Conservation (phyloP, 2,797 vertebrate species). For the Pseudomugil gertrudae region DNA sequence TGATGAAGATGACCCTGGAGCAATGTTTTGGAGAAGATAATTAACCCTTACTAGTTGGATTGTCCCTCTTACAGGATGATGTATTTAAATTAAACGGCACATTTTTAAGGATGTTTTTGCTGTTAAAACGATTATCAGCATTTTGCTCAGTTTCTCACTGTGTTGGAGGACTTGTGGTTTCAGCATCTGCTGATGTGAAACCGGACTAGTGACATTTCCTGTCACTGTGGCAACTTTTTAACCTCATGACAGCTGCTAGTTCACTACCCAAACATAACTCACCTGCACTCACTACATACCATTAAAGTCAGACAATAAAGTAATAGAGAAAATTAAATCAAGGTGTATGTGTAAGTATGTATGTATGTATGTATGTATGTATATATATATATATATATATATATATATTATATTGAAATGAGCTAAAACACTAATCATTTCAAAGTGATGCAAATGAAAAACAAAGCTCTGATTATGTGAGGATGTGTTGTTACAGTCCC, state of each 20-base stretch:
- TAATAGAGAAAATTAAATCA: background rate
- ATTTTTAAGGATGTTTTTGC: too few species aligned
- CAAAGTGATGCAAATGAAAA: background rate
- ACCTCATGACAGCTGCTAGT: constrained; percentile 13
- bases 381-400: too few species aligned
- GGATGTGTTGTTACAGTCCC: background rate
- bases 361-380: too few species aligned
- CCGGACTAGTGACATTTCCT: constrained; percentile 41
- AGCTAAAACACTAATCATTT: background rate
- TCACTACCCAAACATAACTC: background rate
- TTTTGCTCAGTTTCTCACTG: constrained; percentile 10
- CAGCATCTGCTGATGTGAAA: constrained; percentile 44
- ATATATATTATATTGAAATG: too few species aligned
- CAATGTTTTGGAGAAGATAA: too few species aligned
- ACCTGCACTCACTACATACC: background rate
- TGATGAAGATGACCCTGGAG: too few species aligned
- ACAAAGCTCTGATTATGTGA: background rate
- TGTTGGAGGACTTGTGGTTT: constrained; percentile 13
- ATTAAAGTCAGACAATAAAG: background rate
- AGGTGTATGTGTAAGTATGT: too few species aligned
- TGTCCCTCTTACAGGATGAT: background rate
- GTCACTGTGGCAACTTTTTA: constrained; percentile 10
- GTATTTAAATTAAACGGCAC: background rate
- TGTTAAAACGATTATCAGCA: too few species aligned
- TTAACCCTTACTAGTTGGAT: too few species aligned